Base-by-base conservation (phyloP, 2,888 invertebrate species). In the Microplitis manilae region DNA sequence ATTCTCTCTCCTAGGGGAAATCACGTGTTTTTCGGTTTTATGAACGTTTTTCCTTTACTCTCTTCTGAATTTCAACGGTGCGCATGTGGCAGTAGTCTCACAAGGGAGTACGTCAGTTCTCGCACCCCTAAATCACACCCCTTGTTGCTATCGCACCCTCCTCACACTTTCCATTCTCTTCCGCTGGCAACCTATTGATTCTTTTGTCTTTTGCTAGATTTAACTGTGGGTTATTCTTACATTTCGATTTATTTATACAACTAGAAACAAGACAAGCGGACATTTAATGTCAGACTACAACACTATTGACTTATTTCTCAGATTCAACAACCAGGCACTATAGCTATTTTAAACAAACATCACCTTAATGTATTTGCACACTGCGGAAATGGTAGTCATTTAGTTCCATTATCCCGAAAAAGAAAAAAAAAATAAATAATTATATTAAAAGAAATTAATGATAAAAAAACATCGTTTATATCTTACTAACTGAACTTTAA, bases 1-100 rank as follows among this genome's bases (percentile, higher is more conserved):
- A 81, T 83, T 84, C 79, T 83, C 83, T 84, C 83, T 87, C 87
- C 87, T 87, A 83, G 84, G 87, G 87, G 87, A 87, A 87, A 87
- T 87, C 87, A 87, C 87, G 85, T 87, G 87, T 84, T 86, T 83
- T 85, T 85, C 82, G 84, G 85, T 87, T 87, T 87, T 87, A 87
- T 85, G 87, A 87, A 86, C 84, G 82, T 84, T 83, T 85, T 83
- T 84, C 82, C 82, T 78, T 82, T 82, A 77, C 70, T 70, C 67
- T 72, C 67, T 67, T 68, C 71, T 65, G 67, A 64, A 50, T 60
- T 64, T 65, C 71, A 71, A 67, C 68, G 65, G 72, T 72, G 71
- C 76, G 68, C 68, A 61, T 61, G 71, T 71, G 75, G 50, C 70
- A 76, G 79, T 68, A 81, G 81, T 84, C 82, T 65, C 84, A 85